Evolutionary conservation across 2,797 vertebrate genomes (phyloP), one percentile per base, ranked within the genome.

Genomic region (Poliocrania exsul): DNA sequence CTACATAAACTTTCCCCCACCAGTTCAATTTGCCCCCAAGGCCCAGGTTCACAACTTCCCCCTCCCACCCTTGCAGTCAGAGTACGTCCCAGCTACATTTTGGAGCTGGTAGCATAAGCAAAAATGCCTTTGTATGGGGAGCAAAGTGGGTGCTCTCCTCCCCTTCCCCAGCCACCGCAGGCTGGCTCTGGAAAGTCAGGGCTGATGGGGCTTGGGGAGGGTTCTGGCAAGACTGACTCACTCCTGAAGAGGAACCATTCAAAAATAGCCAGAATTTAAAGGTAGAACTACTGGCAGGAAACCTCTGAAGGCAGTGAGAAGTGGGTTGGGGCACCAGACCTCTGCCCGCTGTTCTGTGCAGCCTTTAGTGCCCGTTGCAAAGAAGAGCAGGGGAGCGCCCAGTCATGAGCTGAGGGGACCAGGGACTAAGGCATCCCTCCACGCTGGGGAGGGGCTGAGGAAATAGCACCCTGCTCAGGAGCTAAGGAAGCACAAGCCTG

Each of bases 401-500:
- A 73, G 15, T 9, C 2, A 1, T 17, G 49, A 29, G 37, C 40
- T 28, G 18, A 21, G n/a, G 15, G 11, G 3, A 6, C 23, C 0
- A 0, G 15, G 1, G 23, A 58, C 35, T 57, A 11, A 38, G 50
- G 21, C 0, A 0, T 31, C 8, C 16, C 46, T 53, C 31, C 0
- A 0, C 13, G 40, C 31, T 16, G 7, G 7, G 20, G 33, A 54
- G 1, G 2, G 15, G 54, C 31, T 70, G 56, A 81, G 47, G 72
- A 80, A 75, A 77, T 11, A 17, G 10, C 6, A 46, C 31, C 7
- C 50, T 56, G 50, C 50, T 46, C 19, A 60, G 0, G 12, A 86
- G 37, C 31, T 40, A 26, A 57, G 47, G 53, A 81, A 65, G 47
- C 38, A 69, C 50, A 31, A 83, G 46, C 25, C 44, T 33, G 38